These are phyloP conservation scores for Onchidella celtica DNA, from an alignment of 2,888 invertebrate species.

Conservation along the genomic window DNA sequence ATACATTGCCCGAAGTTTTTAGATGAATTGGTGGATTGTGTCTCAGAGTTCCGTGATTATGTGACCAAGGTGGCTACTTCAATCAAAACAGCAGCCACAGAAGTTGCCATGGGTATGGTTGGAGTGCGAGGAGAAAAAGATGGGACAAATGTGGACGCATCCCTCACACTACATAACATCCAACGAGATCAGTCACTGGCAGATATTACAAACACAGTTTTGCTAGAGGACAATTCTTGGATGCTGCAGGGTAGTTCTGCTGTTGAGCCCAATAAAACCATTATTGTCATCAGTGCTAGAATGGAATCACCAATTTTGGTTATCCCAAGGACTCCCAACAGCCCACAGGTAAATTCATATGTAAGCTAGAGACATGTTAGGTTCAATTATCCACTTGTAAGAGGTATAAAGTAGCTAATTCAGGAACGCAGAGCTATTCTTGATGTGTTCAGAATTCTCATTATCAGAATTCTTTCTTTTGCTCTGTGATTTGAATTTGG, in stretches of 20 bases:
- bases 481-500: no score
- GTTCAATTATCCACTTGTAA: no score
- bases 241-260: constrained; percentile 7
- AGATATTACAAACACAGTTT: constrained; percentile 55
- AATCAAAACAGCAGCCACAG: constrained; percentile 93
- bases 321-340: constrained; percentile 88
- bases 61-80: constrained; percentile 90
- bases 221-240: constrained; percentile 53
- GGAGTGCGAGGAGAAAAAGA: constrained; percentile 54
- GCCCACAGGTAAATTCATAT: constrained; percentile 83
- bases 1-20: constrained; percentile 94
- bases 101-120: constrained; percentile 92
- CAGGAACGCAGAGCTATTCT: no score
- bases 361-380: no score
- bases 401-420: no score
- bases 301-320: constrained; percentile 95
- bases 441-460: no score
- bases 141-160: neutral
- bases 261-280: neutral
- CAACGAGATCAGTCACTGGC: constrained; percentile 53
- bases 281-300: constrained; percentile 78
- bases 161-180: constrained; percentile 8
- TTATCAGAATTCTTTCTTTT: no score
- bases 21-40: constrained; percentile 92
- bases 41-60: constrained; percentile 94